Base-by-base conservation (phyloP, 2,888 invertebrate genomes). In the Aleiodes testaceus region DNA sequence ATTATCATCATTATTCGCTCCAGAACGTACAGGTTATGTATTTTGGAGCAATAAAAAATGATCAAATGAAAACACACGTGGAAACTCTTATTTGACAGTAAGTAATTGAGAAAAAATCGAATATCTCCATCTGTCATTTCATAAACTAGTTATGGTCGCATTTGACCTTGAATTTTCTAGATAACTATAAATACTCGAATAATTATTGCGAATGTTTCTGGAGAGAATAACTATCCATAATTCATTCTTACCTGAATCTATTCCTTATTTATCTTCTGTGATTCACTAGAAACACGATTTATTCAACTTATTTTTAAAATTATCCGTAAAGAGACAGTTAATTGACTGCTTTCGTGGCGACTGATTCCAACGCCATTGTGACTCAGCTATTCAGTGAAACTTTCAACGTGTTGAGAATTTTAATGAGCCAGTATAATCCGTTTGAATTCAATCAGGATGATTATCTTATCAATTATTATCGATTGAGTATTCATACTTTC, bases 321-420 rank as follows among this genome's bases (percentile, higher is more conserved):
- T 30, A 9, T 1, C 1, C n/a, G 26, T 30, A 18, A 18, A 55
- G 30, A 20, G 18, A 16, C 42, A 36, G 12, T 14, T 16, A 11
- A 36, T 26, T 55, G 12, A 5, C 18, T 59, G 59, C 42, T 36
- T 16, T 14, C 59, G 59, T 18, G 59, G 18, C 59, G 16, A 42
- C 3, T n/a, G 55, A 12, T n/a, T 18, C 36, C 2, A 14, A 42
- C 59, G 59, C 59, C 59, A 59, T 36, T 5, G 7, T 59, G 59
- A 59, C 59, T 59, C 53, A 53, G 26, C n/a, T 3, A 16, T 16
- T 16, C 18, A 14, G 18, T 16, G 36, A 59, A 59, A 59, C 36
- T 59, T 18, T 36, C 3, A 12, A 42, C 36, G 42, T 36, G 36
- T 9, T 42, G 36, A 59, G 36, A 59, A 59, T 59, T 42, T 4